phyloP scores from a whole-genome alignment of 2,113 vertebrate genomes.

The Ursus arctos region DNA sequence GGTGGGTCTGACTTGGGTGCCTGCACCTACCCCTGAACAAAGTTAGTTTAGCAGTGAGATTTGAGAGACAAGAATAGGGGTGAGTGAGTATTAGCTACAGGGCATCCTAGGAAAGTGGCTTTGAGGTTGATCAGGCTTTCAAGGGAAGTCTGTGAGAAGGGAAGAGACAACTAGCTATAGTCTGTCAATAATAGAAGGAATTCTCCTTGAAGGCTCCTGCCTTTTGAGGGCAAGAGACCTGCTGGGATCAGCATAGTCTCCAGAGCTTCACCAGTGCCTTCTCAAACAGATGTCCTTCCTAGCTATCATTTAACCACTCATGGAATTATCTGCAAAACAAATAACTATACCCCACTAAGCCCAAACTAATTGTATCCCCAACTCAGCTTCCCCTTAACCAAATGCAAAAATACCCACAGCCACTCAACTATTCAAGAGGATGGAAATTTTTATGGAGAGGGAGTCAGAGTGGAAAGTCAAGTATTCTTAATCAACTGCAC shows the following conservation, averaged over 20 bases:
- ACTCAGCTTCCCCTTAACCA: neutral
- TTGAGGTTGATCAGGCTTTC: neutral
- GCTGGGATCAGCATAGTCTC: neutral
- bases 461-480: neutral
- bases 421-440: neutral
- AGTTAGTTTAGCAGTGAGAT: neutral
- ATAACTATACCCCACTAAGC: neutral
- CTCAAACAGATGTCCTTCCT: neutral
- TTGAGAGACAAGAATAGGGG: neutral
- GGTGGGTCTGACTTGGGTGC: neutral
- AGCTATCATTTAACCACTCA: neutral
- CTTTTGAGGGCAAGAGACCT: neutral
- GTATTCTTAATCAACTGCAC: neutral
- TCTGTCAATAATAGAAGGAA: neutral
- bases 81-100: neutral
- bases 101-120: neutral
- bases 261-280: neutral
- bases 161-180: neutral
- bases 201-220: neutral
- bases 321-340: neutral
- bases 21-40: neutral
- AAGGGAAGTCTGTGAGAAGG: neutral
- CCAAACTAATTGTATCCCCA: neutral
- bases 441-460: neutral
- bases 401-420: neutral